A percentile compares a stretch with the other conserved stretches of the same genome.
phyloP scores from a whole-genome alignment of 2,888 invertebrate species.

The Pharmacophagus antenor region DNA sequence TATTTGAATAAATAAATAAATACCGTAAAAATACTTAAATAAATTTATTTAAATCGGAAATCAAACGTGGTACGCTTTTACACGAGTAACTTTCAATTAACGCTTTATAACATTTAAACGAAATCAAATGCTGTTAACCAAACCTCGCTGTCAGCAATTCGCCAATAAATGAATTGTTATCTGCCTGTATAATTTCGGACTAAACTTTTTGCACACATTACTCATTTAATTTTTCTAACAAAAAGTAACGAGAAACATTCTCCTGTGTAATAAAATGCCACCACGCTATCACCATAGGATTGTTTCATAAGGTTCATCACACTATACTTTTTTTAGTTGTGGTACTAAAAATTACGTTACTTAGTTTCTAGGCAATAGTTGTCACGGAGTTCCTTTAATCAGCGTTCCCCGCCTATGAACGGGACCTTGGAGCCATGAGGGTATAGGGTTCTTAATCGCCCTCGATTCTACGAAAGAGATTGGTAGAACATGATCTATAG shows the following conservation, averaged over 20 bases:
- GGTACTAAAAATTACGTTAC: no score
- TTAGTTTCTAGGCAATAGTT: no score
- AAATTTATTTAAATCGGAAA: constrained; percentile 13
- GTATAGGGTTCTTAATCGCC: no score
- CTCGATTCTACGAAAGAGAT: no score
- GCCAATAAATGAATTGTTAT: constrained; percentile 9
- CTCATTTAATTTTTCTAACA: background rate
- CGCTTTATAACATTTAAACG: constrained; percentile 18
- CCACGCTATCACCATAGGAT: no score
- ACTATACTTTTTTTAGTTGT: no score
- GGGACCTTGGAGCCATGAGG: no score
- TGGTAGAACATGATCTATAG: no score
- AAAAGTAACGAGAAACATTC: background rate
- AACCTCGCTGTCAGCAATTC: constrained; percentile 9
- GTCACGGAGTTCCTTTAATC: no score
- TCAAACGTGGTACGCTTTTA: constrained; percentile 10
- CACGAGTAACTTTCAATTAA: constrained; percentile 22
- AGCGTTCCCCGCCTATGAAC: no score
- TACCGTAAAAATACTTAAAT: background rate
- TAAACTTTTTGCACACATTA: background rate
- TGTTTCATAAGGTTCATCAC: no score
- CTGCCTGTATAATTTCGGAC: background rate
- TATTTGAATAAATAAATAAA: background rate
- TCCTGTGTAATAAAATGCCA: no score
- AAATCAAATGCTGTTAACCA: constrained; percentile 16